A percentile compares a stretch with the other conserved stretches of the same genome.
These are phyloP conservation scores for Pseudochromis fuscus DNA, from an alignment of 2,797 vertebrate genomes.

Conservation along the genomic window DNA sequence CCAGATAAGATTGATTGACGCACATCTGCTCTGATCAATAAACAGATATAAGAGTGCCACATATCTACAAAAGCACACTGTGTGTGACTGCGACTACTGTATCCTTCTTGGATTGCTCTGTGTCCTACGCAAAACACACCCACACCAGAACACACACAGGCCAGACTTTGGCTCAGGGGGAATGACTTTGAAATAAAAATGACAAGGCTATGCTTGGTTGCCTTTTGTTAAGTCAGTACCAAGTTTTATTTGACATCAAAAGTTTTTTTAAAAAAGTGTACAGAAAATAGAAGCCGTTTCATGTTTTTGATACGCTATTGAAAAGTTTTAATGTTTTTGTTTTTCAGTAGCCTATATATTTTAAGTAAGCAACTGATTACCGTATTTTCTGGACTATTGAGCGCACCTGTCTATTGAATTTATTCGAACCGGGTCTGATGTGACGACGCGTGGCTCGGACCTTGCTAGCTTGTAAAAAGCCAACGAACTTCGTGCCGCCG, in stretches of 20 bases:
- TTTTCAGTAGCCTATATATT: not conserved
- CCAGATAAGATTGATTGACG: conserved; percentile 86
- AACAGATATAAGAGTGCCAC: conserved; percentile 80
- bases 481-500: too few relatives aligned
- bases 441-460: too few relatives aligned
- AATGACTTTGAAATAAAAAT: conserved; percentile 67
- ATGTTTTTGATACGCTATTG: not conserved
- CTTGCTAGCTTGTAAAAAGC: too few relatives aligned
- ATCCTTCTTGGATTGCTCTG: conserved; percentile 53
- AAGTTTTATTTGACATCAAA: conserved; percentile 24
- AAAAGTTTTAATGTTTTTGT: too few relatives aligned
- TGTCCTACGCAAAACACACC: conserved; percentile 22
- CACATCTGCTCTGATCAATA: conserved; percentile 84
- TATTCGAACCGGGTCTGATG: too few relatives aligned
- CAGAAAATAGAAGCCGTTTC: not conserved
- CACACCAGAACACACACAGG: conserved; percentile 44
- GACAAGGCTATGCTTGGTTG: conserved; percentile 27
- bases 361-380: not conserved
- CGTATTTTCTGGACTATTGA: not conserved
- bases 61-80: conserved; percentile 76
- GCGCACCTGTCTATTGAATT: not conserved
- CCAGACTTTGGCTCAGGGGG: conserved; percentile 50
- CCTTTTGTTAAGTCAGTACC: conserved; percentile 5
- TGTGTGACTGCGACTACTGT: conserved; percentile 64
- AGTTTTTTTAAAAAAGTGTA: not conserved